Base-by-base conservation (phyloP, 2,888 invertebrate genomes). In the Craniophora ligustri region DNA sequence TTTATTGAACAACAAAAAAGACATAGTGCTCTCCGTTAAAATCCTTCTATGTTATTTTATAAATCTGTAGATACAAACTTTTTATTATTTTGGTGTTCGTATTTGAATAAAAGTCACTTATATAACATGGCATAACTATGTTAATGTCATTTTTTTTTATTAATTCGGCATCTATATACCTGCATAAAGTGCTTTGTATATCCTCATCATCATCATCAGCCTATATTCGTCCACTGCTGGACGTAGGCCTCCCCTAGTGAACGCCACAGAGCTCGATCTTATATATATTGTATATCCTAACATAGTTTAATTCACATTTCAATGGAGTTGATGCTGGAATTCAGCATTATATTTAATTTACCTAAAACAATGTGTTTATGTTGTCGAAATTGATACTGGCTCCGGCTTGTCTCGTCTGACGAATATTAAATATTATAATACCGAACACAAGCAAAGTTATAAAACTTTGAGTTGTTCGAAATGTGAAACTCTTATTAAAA, bases 1-100 rank as follows among this genome's bases (percentile, higher is more conserved):
- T 49, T 44, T 58, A 47, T 55, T 30, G 36, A 10, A 26, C 23
- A 23, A n/a, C n/a, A n/a, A n/a, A n/a, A n/a, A n/a, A n/a, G n/a
- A n/a, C n/a, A n/a, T n/a, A n/a, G n/a, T n/a, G n/a, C n/a, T n/a
- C n/a, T n/a, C n/a, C n/a, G n/a, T n/a, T n/a, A n/a, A n/a, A n/a
- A n/a, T n/a, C n/a, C n/a, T n/a, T n/a, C n/a, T n/a, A n/a, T n/a
- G n/a, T n/a, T n/a, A n/a, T n/a, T n/a, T n/a, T n/a, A n/a, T n/a
- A n/a, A n/a, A n/a, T n/a, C n/a, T n/a, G n/a, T n/a, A n/a, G n/a
- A n/a, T n/a, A n/a, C n/a, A n/a, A n/a, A n/a, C n/a, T n/a, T n/a
- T n/a, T n/a, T n/a, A n/a, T n/a, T n/a, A n/a, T n/a, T n/a, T n/a
- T n/a, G n/a, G n/a, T n/a, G n/a, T n/a, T n/a, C n/a, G n/a, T n/a